These are phyloP conservation scores for Myrmophylax atrothorax DNA, from an alignment of 2,113 vertebrate species.

Conservation along the genomic window DNA sequence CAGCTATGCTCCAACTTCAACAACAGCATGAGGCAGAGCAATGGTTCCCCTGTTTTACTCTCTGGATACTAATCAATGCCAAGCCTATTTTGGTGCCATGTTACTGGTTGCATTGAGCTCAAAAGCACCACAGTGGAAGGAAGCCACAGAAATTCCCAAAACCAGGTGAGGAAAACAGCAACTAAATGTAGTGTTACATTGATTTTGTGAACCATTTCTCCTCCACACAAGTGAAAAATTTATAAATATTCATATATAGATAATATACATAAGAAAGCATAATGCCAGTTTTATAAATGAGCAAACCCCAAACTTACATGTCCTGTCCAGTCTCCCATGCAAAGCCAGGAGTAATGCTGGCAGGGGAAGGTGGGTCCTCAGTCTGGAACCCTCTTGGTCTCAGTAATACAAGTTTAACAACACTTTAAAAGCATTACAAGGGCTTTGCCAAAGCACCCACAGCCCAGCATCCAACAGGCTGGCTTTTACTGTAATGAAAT, in stretches of 20 bases:
- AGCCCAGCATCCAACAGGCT: neutral
- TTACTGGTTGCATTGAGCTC: neutral
- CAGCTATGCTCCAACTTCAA: neutral
- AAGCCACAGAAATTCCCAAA: neutral
- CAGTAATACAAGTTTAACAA: neutral
- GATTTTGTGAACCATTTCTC: neutral
- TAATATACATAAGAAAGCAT: neutral
- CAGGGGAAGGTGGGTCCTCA: neutral
- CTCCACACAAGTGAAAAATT: neutral
- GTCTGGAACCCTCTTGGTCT: neutral
- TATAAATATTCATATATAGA: neutral
- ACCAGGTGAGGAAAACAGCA: neutral
- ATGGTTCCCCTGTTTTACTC: neutral
- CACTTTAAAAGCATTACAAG: neutral
- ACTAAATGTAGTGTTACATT: neutral
- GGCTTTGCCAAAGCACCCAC: neutral
- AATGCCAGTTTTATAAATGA: neutral
- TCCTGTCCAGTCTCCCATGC: neutral
- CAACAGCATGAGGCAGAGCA: neutral
- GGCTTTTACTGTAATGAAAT: neutral
- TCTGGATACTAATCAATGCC: neutral
- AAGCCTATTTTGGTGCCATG: neutral
- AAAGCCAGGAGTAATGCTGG: neutral
- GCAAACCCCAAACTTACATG: neutral
- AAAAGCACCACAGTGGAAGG: neutral